Evolutionary conservation across 2,113 vertebrate species (phyloP), one percentile per base, ranked within the genome.

Genomic region (Petromus typicus): DNA sequence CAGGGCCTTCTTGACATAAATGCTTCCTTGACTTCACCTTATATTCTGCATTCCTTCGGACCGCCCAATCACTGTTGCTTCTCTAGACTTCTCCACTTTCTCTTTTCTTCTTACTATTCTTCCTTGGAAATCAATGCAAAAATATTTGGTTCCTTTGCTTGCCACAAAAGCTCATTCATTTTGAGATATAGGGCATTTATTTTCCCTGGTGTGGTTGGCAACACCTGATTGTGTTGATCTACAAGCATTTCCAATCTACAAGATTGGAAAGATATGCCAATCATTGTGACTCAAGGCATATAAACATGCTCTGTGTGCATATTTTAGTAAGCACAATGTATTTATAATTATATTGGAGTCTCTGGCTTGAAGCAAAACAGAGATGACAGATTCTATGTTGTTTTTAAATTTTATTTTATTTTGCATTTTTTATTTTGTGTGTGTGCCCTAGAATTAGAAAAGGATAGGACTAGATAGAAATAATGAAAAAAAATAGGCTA

Each of bases 1-100:
- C 20, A 95, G 80, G 63, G 57, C 5, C 92, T 96, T 51, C 95
- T 91, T 89, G 81, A 95, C 88, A 80, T 82, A 97, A 97, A 96
- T 90, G 45, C 61, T 94, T 90, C 63, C 81, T 89, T 95, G 93
- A 90, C 86, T 34, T n/a, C n/a, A 64, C 86, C 54, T 91, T 83
- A 57, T 8, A 94, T 37, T 63, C 45, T 66, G 85, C 30, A 34
- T 63, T 89, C 64, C 30, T 87, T 94, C 57, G 23, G 86, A 91
- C 16, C 95, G 93, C 69, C 89, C 92, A 93, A 89, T 12, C 86
- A 94, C 76, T 64, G 25, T 54, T 0, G 0, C 95, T 96, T 95
- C 61, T 92, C 86, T 30, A 86, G 54, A 83, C 82, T 34, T 7
- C 66, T 45, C 23, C 80, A 64, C 57, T 90, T n/a, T 57, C 45